phyloP scores from a whole-genome alignment of 2,113 vertebrate species.

The Etia nguti region DNA sequence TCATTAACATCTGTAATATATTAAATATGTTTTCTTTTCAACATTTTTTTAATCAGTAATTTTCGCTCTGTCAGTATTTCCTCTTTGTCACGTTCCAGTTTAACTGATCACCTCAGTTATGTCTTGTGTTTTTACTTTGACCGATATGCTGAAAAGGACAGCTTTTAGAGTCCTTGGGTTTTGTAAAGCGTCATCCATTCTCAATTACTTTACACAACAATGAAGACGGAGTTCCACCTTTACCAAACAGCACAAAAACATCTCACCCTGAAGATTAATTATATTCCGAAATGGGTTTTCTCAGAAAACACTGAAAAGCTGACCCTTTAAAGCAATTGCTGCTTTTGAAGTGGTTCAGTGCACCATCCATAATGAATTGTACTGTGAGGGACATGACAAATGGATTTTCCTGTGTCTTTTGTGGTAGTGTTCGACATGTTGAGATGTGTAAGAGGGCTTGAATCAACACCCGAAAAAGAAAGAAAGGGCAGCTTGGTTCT shows the following conservation, averaged over 20 bases:
- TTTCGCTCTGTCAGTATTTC: background rate
- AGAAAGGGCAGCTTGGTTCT: conserved; percentile 11
- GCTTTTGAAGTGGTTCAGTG: conserved; percentile 65
- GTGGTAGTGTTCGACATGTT: conserved; percentile 44
- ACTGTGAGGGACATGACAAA: conserved; percentile 58
- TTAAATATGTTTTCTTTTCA: background rate
- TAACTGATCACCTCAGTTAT: background rate
- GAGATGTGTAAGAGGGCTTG: conserved; percentile 51
- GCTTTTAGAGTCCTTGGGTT: background rate
- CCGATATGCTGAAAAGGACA: background rate
- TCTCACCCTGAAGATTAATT: conserved; percentile 63
- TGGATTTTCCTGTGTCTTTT: conserved; percentile 60
- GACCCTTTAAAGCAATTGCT: conserved; percentile 68
- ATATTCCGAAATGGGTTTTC: conserved; percentile 64
- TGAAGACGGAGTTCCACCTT: conserved; percentile 35
- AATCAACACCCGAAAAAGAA: conserved; percentile 17
- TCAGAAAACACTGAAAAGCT: conserved; percentile 51
- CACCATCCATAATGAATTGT: conserved; percentile 71
- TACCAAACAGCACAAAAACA: conserved; percentile 35
- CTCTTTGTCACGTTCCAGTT: fast-evolving
- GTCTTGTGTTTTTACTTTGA: background rate
- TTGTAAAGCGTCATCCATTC: background rate
- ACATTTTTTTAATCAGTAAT: background rate
- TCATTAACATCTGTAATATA: background rate
- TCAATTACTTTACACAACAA: conserved; percentile 32